phyloP scores from a whole-genome alignment of 2,888 invertebrate genomes.

The Cylloceria caligata region DNA sequence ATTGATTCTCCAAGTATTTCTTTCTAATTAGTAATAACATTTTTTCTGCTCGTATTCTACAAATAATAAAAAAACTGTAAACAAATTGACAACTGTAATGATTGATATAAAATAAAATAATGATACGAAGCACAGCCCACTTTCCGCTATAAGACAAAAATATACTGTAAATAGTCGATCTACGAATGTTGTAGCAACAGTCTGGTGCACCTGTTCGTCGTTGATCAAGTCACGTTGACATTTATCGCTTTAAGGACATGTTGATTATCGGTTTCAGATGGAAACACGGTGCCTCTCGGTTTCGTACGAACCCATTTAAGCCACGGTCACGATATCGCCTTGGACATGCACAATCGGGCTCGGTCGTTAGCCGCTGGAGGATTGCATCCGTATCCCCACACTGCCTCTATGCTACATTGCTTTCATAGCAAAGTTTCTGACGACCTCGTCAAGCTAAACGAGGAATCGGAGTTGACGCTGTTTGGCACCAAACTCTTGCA shows the following conservation, averaged over 20 bases:
- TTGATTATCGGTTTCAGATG: conserved; percentile 53
- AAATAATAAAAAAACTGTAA: background rate
- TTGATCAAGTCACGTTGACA: conserved; percentile 5
- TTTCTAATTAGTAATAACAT: background rate
- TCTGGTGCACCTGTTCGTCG: background rate
- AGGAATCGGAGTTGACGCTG: conserved; percentile 70
- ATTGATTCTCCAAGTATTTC: background rate
- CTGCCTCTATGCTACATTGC: conserved; percentile 71
- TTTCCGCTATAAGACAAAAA: too few relatives aligned
- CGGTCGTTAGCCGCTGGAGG: conserved; percentile 57
- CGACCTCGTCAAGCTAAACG: conserved; percentile 60
- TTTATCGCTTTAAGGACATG: conserved; percentile 22
- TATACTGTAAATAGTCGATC: background rate
- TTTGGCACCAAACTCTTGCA: conserved; percentile 71
- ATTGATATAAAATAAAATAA: too few relatives aligned
- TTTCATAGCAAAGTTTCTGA: conserved; percentile 63
- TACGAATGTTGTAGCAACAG: background rate
- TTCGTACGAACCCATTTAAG: conserved; percentile 65
- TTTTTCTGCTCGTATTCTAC: background rate
- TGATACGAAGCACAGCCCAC: too few relatives aligned
- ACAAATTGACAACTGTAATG: background rate
- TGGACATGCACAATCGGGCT: conserved; percentile 69
- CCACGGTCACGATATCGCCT: conserved; percentile 70
- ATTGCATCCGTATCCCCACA: conserved; percentile 65
- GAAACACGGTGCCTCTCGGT: conserved; percentile 63